A percentile compares a stretch with the other conserved stretches of the same genome.
Conservation (phyloP, 2,888 invertebrate species). For the Cerceris ruficornis region DNA sequence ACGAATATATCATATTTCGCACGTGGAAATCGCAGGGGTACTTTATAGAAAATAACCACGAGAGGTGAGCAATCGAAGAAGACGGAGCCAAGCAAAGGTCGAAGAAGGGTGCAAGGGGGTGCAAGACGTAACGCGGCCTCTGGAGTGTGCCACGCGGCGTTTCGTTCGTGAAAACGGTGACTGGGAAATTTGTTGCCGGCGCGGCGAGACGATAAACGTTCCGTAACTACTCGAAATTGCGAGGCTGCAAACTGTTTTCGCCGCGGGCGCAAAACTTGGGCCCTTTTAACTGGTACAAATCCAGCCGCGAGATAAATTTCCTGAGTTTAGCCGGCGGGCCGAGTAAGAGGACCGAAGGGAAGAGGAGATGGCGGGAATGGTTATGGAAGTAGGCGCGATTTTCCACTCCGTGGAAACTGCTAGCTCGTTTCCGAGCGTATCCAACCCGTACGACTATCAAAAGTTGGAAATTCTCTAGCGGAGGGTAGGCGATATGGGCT, state of each 20-base stretch:
- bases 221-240: conserved; percentile 70
- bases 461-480: conserved; percentile 18
- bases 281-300: conserved; percentile 52
- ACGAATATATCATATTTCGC: conserved; percentile 44
- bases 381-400: conserved; percentile 34
- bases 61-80: background rate
- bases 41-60: conserved; percentile 19
- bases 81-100: background rate
- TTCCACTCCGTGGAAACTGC: conserved; percentile 19
- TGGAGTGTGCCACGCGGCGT: background rate
- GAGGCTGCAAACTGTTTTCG: conserved; percentile 50
- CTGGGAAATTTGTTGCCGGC: conserved; percentile 56
- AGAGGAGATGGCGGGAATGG: background rate
- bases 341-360: background rate
- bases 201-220: conserved; percentile 65
- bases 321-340: conserved; percentile 8
- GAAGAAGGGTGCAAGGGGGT: background rate
- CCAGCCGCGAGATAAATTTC: conserved; percentile 39
- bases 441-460: background rate
- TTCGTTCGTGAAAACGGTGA: conserved; percentile 12
- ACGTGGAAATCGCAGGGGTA: conserved; percentile 27
- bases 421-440: conserved; percentile 20
- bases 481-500: conserved; percentile 15
- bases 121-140: background rate
- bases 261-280: conserved; percentile 43